phyloP scores from a whole-genome alignment of 1,140 invertebrate species.

The Papilio machaon region DNA sequence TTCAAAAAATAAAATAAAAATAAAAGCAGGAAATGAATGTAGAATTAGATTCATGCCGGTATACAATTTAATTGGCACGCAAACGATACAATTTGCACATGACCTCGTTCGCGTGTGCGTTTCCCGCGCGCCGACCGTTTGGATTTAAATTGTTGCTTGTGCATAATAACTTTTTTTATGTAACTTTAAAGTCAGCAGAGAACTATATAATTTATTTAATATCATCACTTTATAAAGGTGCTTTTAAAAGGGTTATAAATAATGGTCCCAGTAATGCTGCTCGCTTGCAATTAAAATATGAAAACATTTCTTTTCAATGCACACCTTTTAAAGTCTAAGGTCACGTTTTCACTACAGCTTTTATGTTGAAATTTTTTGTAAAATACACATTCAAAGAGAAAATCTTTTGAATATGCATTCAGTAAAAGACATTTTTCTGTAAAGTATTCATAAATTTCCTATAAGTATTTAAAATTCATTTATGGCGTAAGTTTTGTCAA shows the following conservation, averaged over 20 bases:
- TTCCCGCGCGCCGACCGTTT: slow-evolving; percentile 4
- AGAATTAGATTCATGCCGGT: neutral
- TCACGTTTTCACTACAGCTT: slow-evolving; percentile 1
- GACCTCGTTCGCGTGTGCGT: slow-evolving; percentile 15
- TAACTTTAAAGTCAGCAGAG: neutral
- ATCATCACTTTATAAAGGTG: too few relatives aligned
- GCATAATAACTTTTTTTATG: neutral
- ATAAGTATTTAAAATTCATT: neutral
- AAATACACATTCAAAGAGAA: neutral
- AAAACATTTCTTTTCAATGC: slow-evolving; percentile 4
- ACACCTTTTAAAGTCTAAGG: slow-evolving; percentile 13
- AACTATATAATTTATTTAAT: neutral
- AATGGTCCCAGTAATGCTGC: neutral
- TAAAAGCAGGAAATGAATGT: neutral
- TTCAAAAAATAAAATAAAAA: neutral
- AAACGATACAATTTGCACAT: slow-evolving; percentile 21
- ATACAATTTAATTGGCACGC: slow-evolving; percentile 10
- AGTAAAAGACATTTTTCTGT: neutral
- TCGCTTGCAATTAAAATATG: slow-evolving; percentile 20
- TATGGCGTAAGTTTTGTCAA: neutral
- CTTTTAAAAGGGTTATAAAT: neutral
- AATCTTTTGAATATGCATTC: neutral
- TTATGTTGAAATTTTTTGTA: neutral
- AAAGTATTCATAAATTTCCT: neutral
- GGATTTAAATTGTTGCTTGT: slow-evolving; percentile 17